Evolutionary conservation across 2,113 vertebrate genomes (phyloP).

Genomic region (Neogobius melanostomus): DNA sequence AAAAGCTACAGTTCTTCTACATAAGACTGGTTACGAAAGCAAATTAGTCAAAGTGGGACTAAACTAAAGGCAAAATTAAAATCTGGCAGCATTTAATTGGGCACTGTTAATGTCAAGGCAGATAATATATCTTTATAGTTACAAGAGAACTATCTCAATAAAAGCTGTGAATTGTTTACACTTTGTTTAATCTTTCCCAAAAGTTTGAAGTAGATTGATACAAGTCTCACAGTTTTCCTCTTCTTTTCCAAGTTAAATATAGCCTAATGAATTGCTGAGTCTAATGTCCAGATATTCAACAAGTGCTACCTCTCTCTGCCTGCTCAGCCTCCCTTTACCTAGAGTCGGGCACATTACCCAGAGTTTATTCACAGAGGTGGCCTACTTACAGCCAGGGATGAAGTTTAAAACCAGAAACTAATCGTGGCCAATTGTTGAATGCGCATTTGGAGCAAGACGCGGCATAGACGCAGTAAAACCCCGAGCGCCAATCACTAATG

Average conservation of each 20-base stretch:
- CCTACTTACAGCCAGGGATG: conserved; percentile 1
- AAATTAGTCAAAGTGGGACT: too few relatives aligned
- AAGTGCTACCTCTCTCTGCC: conserved; percentile 27
- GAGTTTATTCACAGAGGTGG: conserved; percentile 13
- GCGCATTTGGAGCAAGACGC: not conserved
- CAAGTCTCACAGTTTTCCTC: not conserved
- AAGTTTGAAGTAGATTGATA: not conserved
- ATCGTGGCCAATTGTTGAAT: not conserved
- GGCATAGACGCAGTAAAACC: not conserved
- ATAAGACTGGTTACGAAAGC: too few relatives aligned
- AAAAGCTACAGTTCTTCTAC: too few relatives aligned
- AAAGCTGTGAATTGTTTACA: not conserved
- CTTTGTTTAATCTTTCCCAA: not conserved
- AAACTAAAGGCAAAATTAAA: too few relatives aligned
- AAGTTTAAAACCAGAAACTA: not conserved
- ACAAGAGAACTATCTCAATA: too few relatives aligned
- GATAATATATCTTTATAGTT: too few relatives aligned
- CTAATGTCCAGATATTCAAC: conserved; percentile 21
- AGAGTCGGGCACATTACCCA: conserved; percentile 4
- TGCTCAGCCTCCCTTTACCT: conserved; percentile 21
- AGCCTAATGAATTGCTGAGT: too few relatives aligned
- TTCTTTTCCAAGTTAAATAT: not conserved
- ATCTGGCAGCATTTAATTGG: too few relatives aligned
- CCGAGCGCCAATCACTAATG: not conserved
- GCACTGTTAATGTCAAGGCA: too few relatives aligned